phyloP scores from a whole-genome alignment of 1,140 invertebrate species.

The Tetraneura akinire region DNA sequence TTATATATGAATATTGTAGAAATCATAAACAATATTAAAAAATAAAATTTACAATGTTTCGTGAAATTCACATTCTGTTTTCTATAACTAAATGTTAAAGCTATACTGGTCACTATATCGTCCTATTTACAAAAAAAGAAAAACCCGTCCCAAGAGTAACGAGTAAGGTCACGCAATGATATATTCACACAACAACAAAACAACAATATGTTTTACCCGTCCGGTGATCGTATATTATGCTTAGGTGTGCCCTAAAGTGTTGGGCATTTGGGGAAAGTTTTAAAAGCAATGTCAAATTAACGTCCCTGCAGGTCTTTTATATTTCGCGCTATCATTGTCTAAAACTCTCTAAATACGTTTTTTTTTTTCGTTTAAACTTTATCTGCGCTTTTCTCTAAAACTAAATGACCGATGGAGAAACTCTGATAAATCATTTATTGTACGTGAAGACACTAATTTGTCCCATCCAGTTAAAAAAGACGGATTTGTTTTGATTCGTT shows the following conservation, averaged over 20 bases:
- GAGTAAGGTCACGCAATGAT: not conserved
- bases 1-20: too few species aligned
- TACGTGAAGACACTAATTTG: constrained; percentile 2
- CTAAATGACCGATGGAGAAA: constrained; percentile 48
- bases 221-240: not conserved
- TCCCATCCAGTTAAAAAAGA: constrained; percentile 33
- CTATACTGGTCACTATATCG: too few species aligned
- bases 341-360: constrained; percentile 15
- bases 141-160: not conserved
- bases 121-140: too few species aligned
- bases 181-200: not conserved
- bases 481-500: constrained; percentile 33
- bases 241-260: not conserved
- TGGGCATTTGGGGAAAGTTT: constrained; percentile 33
- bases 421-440: constrained; percentile 42
- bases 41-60: too few species aligned
- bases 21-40: too few species aligned
- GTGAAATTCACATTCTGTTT: too few species aligned
- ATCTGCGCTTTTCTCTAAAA: not conserved
- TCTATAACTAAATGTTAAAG: too few species aligned
- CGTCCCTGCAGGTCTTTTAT: not conserved
- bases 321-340: not conserved
- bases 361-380: constrained; percentile 18
- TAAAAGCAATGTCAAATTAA: constrained; percentile 36
- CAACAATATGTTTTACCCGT: constrained; percentile 10